Evolutionary conservation across 2,888 invertebrate species (phyloP), one percentile per base, ranked within the genome.

Genomic region (Brachypterus glaber): DNA sequence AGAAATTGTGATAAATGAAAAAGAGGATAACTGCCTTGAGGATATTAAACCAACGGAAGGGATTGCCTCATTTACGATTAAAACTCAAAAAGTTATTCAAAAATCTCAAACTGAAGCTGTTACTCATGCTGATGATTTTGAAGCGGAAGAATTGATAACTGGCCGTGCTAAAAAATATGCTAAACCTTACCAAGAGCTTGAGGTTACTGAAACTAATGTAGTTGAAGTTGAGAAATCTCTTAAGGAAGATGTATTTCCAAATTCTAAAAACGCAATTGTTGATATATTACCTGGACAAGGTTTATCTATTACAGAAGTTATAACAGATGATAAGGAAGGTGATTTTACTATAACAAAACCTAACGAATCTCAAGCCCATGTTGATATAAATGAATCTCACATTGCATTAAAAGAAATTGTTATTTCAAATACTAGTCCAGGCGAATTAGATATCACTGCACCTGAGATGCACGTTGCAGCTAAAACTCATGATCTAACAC

Each of bases 221-320:
- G 67, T 66, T 11, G 83, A 84, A 72, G 42, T 64, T 63, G 54
- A 68, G 64, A 48, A 63, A 71, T 30, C 55, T 47, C 43, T 64
- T 52, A 40, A 61, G 51, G 33, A 67, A 27, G 73, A 77, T 50
- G 67, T 69, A 44, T 69, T 77, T 56, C 66, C 73, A 3, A 55
- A 72, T 30, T 73, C 70, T 42, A 68, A 66, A 47, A 76, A 75
- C 17, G 70, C 71, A 3, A 61, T 68, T 37, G 54, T 73, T 24
- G 71, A 63, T 37, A 72, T 72, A 60, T 68, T 64, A 57, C 74
- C 69, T 63, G 74, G 63, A 54, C 72, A 78, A 65, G 63, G 76
- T 49, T 43, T 83, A 38, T 72, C 73, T 46, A 63, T 82, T 12
- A 77, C 73, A 7, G 76, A 79, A 65, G 55, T 73, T 3, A 48